Conservation (phyloP, 2,113 vertebrate genomes). For the Labeo catla region DNA sequence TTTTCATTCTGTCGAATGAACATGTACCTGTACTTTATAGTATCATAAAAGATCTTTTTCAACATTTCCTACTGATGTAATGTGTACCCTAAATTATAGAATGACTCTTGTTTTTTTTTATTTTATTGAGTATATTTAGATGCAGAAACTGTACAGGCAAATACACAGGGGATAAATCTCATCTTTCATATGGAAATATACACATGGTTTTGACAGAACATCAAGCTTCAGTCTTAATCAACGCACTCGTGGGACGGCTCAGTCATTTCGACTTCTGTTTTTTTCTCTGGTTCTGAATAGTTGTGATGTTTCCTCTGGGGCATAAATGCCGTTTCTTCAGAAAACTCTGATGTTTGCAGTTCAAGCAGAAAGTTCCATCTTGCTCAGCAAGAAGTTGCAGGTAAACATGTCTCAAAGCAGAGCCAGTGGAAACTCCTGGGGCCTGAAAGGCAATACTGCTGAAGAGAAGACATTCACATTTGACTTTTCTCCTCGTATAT, state of each 20-base stretch:
- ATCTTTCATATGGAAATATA: no score
- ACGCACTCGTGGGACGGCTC: background rate
- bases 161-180: no score
- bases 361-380: slow-evolving; percentile 15
- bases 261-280: background rate
- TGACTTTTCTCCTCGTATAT: background rate
- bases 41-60: no score
- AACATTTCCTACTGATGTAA: no score
- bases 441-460: slow-evolving; percentile 26
- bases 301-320: background rate
- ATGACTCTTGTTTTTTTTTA: no score
- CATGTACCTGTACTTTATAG: no score
- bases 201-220: background rate
- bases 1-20: no score
- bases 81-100: no score
- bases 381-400: slow-evolving; percentile 10
- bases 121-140: no score
- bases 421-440: slow-evolving; percentile 18
- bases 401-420: slow-evolving; percentile 4
- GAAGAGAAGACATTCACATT: background rate
- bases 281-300: slow-evolving; percentile 7
- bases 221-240: background rate
- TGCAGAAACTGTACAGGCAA: no score
- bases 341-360: slow-evolving; percentile 29
- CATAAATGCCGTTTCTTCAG: slow-evolving; percentile 5